These are phyloP conservation scores for Eulemur rubriventer DNA, from an alignment of 2,797 vertebrate species.

Conservation along the genomic window DNA sequence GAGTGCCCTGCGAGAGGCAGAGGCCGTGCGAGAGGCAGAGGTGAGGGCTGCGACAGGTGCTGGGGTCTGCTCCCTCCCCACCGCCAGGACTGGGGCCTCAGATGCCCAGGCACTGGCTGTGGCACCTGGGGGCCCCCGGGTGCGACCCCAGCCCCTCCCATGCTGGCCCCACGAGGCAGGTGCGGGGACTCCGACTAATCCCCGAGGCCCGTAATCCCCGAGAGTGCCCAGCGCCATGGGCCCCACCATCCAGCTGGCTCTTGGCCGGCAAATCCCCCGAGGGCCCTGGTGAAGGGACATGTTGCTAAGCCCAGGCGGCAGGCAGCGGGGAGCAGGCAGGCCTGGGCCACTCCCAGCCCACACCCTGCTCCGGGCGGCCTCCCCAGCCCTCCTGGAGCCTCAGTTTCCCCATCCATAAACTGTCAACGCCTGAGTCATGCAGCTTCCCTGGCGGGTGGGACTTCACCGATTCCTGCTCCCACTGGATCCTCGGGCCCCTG, in stretches of 20 bases:
- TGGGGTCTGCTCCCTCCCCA: neutral
- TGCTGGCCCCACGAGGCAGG: neutral
- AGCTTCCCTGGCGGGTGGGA: neutral
- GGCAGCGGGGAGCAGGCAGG: neutral
- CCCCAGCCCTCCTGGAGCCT: neutral
- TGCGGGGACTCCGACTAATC: neutral
- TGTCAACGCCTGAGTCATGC: rapidly evolving
- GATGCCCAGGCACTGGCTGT: neutral
- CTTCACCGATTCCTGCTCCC: neutral
- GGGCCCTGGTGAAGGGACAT: neutral
- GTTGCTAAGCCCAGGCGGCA: rapidly evolving
- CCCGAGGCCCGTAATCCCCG: neutral
- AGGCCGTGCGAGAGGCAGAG: no score
- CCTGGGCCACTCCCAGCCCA: neutral
- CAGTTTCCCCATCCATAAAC: neutral
- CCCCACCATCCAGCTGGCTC: neutral
- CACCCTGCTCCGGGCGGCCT: neutral
- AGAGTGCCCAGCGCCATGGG: rapidly evolving
- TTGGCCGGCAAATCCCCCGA: neutral
- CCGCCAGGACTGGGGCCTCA: neutral
- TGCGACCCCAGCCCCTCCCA: neutral
- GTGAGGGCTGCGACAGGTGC: no score
- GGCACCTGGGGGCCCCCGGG: neutral
- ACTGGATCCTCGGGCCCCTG: rapidly evolving
- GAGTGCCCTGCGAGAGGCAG: no score